Base-by-base conservation (phyloP, 2,888 invertebrate species). In the Trachelus iudaicus region DNA sequence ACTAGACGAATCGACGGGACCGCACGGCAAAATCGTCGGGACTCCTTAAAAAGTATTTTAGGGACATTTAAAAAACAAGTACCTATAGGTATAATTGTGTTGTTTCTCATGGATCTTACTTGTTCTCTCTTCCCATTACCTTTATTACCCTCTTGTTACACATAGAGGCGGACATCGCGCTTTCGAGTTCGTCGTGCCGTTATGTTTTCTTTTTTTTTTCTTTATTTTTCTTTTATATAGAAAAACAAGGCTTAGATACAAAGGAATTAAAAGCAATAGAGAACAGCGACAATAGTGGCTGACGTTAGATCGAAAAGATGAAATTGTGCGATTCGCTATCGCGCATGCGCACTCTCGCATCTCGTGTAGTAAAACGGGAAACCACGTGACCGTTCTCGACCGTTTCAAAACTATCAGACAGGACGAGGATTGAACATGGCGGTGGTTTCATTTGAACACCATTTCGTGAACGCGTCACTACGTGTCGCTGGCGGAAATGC, bases 181-280 rank as follows among this genome's bases (percentile, higher is more conserved):
- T 56, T 56, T 56, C 56, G 23, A 23, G 23, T 56, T 56, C 56
- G 56, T 23, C 56, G 56, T 56, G 56, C 56, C 56, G 56, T 73
- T 73, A 31, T 34, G 35, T 35, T 35, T 35, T 12, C 35, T 12
- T 12, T 35, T 35, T 35, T 30, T 73, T 34, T 34, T 34, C 4
- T 12, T 73, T 34, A 3, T 15, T 23, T 73, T 73, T 30, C 30
- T 35, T 33, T 37, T 73, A 73, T 73, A 34, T 40, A 75, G 69
- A 69, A 75, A 34, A 75, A 69, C 33, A 69, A 75, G 75, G 69
- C 34, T 37, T 69, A 34, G 34, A 69, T 34, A 31, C 69, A 75
- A 56, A 75, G 69, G 35, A 69, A 69, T 33, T 23, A 68, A 30
- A 69, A 56, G 56, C 56, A 56, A 56, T 56, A 9, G 23, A 56